These are phyloP conservation scores for Oryctes rhinoceros DNA, from an alignment of 1,140 invertebrate genomes.

Conservation along the genomic window DNA sequence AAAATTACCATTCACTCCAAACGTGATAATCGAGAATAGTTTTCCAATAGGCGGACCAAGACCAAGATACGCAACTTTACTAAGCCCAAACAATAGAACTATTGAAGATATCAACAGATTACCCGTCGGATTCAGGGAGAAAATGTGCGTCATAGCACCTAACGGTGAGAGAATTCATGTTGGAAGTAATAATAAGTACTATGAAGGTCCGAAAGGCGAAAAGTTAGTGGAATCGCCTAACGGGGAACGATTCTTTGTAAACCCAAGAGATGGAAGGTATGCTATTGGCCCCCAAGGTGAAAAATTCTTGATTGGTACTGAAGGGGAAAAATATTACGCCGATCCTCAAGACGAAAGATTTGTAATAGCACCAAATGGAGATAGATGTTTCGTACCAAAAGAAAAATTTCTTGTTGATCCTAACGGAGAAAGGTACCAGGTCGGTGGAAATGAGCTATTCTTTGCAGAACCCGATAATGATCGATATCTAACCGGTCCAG, in stretches of 20 bases:
- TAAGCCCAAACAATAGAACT: background rate
- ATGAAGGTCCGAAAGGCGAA: conserved; percentile 30
- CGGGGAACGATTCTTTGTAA: conserved; percentile 19
- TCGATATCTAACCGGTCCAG: background rate
- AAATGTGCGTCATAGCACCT: conserved; percentile 34
- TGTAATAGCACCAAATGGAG: conserved; percentile 18
- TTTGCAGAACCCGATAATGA: conserved; percentile 35
- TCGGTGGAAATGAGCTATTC: background rate
- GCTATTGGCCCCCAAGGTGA: conserved; percentile 19
- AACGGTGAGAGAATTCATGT: conserved; percentile 33
- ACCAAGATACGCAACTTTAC: conserved; percentile 29
- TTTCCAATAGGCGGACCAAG: conserved; percentile 16
- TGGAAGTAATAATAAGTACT: conserved; percentile 13
- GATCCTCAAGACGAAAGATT: conserved; percentile 33
- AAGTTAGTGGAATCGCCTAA: conserved; percentile 23
- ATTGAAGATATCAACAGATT: conserved; percentile 36
- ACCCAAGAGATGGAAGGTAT: conserved; percentile 31
- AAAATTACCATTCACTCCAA: conserved; percentile 33
- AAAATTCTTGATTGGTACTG: conserved; percentile 28
- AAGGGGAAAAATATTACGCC: conserved; percentile 32
- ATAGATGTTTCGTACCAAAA: conserved; percentile 36
- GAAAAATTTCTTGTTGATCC: conserved; percentile 5
- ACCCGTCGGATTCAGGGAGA: conserved; percentile 22
- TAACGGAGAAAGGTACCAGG: conserved; percentile 21
- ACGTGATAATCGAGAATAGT: conserved; percentile 28